A percentile compares a stretch with the other conserved stretches of the same genome.
phyloP scores from a whole-genome alignment of 2,113 vertebrate species.

The Hippotragus niger region DNA sequence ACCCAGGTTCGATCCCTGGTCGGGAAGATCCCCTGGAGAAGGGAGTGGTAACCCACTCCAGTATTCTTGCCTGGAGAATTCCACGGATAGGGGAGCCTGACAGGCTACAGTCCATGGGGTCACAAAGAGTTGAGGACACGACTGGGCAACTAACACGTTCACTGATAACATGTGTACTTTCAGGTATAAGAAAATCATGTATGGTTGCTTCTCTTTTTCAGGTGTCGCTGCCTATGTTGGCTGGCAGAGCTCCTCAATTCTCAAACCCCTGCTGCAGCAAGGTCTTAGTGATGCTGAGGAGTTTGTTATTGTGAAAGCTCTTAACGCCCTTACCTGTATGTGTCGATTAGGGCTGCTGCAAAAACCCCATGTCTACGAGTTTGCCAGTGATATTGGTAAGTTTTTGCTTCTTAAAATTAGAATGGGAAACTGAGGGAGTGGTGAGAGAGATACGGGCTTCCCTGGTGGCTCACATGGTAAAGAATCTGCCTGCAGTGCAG shows the following conservation, averaged over 20 bases:
- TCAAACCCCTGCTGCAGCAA: conserved; percentile 97
- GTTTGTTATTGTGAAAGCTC: conserved; percentile 98
- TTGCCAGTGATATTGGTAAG: conserved; percentile 96
- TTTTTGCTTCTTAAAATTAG: not conserved
- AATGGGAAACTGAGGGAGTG: not conserved
- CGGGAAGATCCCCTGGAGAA: not conserved
- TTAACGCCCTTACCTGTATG: conserved; percentile 97
- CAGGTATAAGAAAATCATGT: not conserved
- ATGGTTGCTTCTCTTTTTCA: conserved; percentile 64
- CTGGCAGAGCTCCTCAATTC: conserved; percentile 98
- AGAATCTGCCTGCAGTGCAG: not conserved
- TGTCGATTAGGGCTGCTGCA: conserved; percentile 96
- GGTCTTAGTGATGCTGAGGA: conserved; percentile 97
- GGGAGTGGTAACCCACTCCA: not conserved
- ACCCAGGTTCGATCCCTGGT: not conserved
- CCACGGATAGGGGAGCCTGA: not conserved
- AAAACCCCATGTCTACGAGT: conserved; percentile 97
- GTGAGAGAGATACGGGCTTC: not conserved
- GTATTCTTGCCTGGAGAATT: not conserved
- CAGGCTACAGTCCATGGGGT: not conserved
- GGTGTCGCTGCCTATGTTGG: conserved; percentile 98
- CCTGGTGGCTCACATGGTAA: not conserved
- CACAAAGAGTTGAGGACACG: not conserved
- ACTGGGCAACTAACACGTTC: not conserved
- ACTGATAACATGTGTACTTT: not conserved